Percentiles rank a stretch among this genome's conserved stretches.
phyloP scores from a whole-genome alignment of 2,888 invertebrate species.

The Pecten maximus region DNA sequence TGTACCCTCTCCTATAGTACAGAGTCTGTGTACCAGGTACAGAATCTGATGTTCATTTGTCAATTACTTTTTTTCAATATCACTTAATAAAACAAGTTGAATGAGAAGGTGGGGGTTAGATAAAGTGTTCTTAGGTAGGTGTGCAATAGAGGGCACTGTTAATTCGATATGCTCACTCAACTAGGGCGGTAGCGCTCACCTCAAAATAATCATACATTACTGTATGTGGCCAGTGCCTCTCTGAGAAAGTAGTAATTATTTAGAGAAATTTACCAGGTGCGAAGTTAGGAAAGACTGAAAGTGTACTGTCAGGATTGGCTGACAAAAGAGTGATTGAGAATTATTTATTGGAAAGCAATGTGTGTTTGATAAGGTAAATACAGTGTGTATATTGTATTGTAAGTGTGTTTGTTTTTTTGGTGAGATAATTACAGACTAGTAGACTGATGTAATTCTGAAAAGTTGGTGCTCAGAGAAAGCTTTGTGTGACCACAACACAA shows the following conservation, averaged over 20 bases:
- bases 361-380: not conserved
- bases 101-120: constrained; percentile 23
- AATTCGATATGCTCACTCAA: constrained; percentile 32
- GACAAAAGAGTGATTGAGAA: constrained; percentile 1
- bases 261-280: constrained; percentile 26
- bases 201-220: not conserved
- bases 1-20: not conserved
- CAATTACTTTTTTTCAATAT: constrained; percentile 6
- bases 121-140: not conserved
- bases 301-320: not conserved
- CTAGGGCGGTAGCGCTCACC: not conserved
- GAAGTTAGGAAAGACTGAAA: not conserved
- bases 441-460: constrained; percentile 8
- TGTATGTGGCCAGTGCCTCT: not conserved
- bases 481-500: not conserved
- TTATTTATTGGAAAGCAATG: constrained; percentile 2
- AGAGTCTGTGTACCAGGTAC: not conserved
- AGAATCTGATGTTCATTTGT: constrained; percentile 4
- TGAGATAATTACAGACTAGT: not conserved
- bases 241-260: constrained; percentile 33
- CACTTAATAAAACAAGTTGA: constrained; percentile 22
- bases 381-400: constrained; percentile 12
- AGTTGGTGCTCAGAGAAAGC: not conserved
- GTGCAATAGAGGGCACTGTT: constrained; percentile 25
- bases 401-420: not conserved